These are phyloP conservation scores for Hydroisotoma schaefferi DNA, from an alignment of 2,888 invertebrate species.

Conservation along the genomic window DNA sequence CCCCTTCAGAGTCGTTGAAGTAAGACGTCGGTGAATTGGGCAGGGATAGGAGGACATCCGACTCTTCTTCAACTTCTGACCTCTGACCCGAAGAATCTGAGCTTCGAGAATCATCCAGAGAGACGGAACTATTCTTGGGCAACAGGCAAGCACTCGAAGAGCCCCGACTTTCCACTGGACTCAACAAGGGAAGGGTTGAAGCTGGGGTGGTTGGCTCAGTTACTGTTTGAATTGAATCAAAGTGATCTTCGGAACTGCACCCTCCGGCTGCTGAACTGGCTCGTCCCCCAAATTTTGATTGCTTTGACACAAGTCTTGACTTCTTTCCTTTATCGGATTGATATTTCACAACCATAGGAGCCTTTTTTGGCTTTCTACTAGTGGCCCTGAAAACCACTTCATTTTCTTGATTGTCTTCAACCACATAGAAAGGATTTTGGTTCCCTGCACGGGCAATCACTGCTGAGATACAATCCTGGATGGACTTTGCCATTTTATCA, in stretches of 20 bases:
- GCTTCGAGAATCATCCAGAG: background rate
- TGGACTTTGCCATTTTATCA: too few relatives aligned
- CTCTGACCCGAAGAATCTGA: slow-evolving; percentile 2
- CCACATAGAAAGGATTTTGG: too few relatives aligned
- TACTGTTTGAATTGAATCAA: background rate
- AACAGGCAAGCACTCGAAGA: background rate
- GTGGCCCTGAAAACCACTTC: background rate
- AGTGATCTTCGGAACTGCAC: background rate
- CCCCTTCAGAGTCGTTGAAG: background rate
- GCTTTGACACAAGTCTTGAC: background rate
- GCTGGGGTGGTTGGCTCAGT: background rate
- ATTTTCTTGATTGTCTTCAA: background rate
- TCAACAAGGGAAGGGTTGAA: background rate
- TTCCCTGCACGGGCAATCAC: too few relatives aligned
- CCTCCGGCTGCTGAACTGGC: too few relatives aligned
- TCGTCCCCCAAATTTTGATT: too few relatives aligned
- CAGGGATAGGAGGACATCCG: slow-evolving; percentile 1
- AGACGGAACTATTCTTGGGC: background rate
- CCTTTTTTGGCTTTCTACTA: background rate
- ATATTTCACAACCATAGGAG: too few relatives aligned
- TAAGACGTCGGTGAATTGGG: background rate
- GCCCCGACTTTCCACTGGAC: slow-evolving; percentile 1
- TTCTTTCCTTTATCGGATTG: background rate
- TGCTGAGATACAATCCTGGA: too few relatives aligned
- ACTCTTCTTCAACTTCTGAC: slow-evolving; percentile 3